Percentiles rank a stretch among this genome's conserved stretches.
Evolutionary conservation across 2,797 vertebrate genomes (phyloP).

Genomic region (Sus cebifrons): DNA sequence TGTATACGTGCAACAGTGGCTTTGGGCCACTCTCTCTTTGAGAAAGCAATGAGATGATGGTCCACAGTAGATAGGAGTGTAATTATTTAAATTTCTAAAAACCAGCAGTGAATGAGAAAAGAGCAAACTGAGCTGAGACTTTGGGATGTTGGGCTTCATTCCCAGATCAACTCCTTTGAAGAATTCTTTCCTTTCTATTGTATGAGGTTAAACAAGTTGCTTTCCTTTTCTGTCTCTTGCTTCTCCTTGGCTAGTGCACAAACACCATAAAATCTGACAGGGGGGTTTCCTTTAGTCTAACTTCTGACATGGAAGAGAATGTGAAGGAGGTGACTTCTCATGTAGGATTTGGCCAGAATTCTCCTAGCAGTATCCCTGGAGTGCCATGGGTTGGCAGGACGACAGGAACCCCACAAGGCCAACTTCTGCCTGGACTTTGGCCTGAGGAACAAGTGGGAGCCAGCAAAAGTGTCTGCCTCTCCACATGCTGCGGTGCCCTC

Average conservation of each 20-base stretch:
- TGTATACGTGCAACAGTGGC: background rate
- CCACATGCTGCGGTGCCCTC: slow-evolving; percentile 20
- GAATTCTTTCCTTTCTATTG: slow-evolving; percentile 17
- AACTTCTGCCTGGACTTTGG: slow-evolving; percentile 83
- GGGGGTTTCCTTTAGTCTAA: slow-evolving; percentile 53
- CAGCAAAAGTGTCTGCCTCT: slow-evolving; percentile 60
- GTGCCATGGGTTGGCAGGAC: slow-evolving; percentile 73
- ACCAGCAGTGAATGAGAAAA: background rate
- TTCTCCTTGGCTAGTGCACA: slow-evolving; percentile 59
- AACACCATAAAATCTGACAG: slow-evolving; percentile 50
- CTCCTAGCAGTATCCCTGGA: slow-evolving; percentile 58
- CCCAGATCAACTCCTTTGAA: background rate
- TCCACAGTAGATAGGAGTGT: background rate
- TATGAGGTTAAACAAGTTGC: background rate
- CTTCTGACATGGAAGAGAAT: slow-evolving; percentile 35
- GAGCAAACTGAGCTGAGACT: background rate
- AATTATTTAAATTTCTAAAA: slow-evolving; percentile 62
- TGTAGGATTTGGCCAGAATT: slow-evolving; percentile 71
- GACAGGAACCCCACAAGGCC: slow-evolving; percentile 79
- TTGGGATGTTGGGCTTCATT: slow-evolving; percentile 33
- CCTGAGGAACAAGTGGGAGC: slow-evolving; percentile 71
- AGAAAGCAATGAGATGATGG: slow-evolving; percentile 2
- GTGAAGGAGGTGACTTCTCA: slow-evolving; percentile 72
- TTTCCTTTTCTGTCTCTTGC: background rate
- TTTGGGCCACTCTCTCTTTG: background rate